Evolutionary conservation across 1,140 invertebrate species (phyloP).

Genomic region (Saxidomus purpurata): DNA sequence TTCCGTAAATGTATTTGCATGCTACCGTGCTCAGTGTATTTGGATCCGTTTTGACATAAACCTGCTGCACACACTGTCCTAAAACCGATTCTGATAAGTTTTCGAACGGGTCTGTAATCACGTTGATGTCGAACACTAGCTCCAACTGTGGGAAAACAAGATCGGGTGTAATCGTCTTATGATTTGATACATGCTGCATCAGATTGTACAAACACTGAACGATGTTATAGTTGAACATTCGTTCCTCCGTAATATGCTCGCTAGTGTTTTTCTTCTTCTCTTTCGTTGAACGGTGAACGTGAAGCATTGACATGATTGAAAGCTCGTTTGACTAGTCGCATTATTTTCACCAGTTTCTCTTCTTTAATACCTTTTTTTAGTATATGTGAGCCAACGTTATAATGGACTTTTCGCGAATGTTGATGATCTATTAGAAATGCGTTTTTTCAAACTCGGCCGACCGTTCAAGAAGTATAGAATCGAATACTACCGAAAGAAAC

Average conservation of each 20-base stretch:
- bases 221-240: slow-evolving; percentile 15
- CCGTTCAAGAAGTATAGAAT: neutral
- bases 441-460: neutral
- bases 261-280: neutral
- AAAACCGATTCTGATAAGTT: slow-evolving; percentile 5
- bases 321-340: neutral
- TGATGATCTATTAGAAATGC: too few species aligned
- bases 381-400: neutral
- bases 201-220: slow-evolving; percentile 36
- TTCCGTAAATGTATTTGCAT: slow-evolving; percentile 29
- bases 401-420: too few species aligned
- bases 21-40: neutral
- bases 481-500: neutral
- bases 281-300: slow-evolving; percentile 17
- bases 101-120: slow-evolving; percentile 1
- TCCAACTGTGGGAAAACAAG: neutral
- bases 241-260: neutral
- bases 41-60: slow-evolving; percentile 14
- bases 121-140: slow-evolving; percentile 15
- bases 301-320: slow-evolving; percentile 2
- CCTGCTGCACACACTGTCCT: slow-evolving; percentile 33
- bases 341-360: neutral
- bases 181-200: neutral
- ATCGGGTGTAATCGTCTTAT: slow-evolving; percentile 2
- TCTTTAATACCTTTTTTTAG: neutral